phyloP scores from a whole-genome alignment of 2,797 vertebrate genomes.

The Mus caroli region DNA sequence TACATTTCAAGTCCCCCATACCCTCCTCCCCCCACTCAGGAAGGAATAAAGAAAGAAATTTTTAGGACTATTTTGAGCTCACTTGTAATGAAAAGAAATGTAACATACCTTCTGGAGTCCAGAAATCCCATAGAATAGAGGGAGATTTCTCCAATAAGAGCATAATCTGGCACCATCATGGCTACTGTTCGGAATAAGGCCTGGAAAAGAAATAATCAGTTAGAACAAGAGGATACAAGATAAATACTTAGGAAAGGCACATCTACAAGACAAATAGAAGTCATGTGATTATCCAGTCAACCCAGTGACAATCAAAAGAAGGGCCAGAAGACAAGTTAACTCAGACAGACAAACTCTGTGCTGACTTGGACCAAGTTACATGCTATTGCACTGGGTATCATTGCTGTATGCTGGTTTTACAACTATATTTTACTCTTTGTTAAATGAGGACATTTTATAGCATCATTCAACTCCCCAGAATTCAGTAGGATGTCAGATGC shows the following conservation, averaged over 20 bases:
- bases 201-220: constrained; percentile 85
- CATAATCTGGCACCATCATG: constrained; percentile 99
- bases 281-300: background rate
- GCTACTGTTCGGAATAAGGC: constrained; percentile 96
- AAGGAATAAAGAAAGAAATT: background rate
- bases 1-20: too few species aligned
- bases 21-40: too few species aligned
- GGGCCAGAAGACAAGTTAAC: background rate
- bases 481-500: background rate
- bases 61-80: constrained; percentile 6
- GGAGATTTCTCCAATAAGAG: constrained; percentile 97
- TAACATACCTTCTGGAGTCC: constrained; percentile 94
- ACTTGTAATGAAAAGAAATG: background rate
- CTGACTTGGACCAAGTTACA: background rate
- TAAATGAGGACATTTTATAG: background rate
- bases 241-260: background rate
- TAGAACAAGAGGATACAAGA: background rate
- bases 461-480: background rate
- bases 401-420: background rate
- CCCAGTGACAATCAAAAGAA: background rate
- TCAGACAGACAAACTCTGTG: background rate
- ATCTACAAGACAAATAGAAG: background rate
- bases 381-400: background rate
- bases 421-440: background rate
- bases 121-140: constrained; percentile 98